Percentiles rank a stretch among this genome's conserved stretches.
Conservation (phyloP, 2,797 vertebrate genomes). For the Schizopygopsis malacanthus region DNA sequence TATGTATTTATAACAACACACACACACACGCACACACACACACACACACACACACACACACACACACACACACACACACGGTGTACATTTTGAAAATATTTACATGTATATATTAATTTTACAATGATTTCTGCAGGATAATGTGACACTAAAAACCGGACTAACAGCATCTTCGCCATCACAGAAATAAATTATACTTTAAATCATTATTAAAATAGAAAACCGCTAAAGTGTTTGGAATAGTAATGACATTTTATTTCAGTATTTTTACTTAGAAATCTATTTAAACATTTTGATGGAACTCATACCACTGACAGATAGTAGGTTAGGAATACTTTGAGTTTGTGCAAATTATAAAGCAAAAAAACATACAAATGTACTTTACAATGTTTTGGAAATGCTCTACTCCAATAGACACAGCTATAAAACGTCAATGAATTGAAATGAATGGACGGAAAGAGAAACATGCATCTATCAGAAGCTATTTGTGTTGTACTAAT, state of each 20-base stretch:
- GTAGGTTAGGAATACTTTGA: background rate
- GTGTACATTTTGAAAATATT: too few species aligned
- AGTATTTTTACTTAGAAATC: background rate
- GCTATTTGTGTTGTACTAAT: slow-evolving; percentile 13
- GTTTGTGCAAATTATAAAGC: background rate
- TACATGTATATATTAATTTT: background rate
- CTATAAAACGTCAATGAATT: background rate
- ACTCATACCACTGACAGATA: background rate
- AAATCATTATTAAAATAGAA: too few species aligned
- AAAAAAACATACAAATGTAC: background rate
- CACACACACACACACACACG: too few species aligned
- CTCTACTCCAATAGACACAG: background rate
- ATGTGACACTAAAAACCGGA: too few species aligned
- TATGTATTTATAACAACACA: too few species aligned
- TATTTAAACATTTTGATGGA: background rate
- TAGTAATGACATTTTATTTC: too few species aligned
- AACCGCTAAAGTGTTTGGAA: too few species aligned
- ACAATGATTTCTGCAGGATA: too few species aligned
- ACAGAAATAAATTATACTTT: too few species aligned
- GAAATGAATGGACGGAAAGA: slow-evolving; percentile 6
- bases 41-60: too few species aligned
- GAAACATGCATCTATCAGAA: slow-evolving; percentile 39
- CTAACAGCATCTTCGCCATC: too few species aligned
- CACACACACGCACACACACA: too few species aligned
- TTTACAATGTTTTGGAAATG: background rate